Conservation (phyloP, 2,797 vertebrate species). For the Sternarchorhynchus goeldii region DNA sequence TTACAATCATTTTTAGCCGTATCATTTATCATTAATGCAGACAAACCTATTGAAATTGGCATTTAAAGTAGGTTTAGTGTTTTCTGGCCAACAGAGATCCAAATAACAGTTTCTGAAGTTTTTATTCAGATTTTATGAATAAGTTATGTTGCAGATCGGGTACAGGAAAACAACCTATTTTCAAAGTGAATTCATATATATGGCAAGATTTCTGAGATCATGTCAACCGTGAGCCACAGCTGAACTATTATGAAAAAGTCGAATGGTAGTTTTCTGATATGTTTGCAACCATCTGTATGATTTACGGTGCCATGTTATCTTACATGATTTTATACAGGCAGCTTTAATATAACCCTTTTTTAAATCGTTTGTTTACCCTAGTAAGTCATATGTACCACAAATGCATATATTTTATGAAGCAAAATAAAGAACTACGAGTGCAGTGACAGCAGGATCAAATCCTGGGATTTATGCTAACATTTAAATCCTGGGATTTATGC, state of each 20-base stretch:
- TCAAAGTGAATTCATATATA: background rate
- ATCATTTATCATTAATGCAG: background rate
- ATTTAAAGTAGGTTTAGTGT: background rate
- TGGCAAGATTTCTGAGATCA: background rate
- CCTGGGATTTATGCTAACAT: background rate
- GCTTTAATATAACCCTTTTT: background rate
- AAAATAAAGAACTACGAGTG: background rate
- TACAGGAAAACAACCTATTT: background rate
- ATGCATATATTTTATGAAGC: background rate
- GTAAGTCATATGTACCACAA: background rate
- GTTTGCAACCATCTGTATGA: constrained; percentile 11
- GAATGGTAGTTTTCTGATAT: background rate
- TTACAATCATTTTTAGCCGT: background rate
- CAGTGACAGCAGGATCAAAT: background rate
- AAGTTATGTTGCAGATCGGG: background rate
- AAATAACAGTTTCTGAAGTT: background rate
- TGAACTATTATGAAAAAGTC: background rate
- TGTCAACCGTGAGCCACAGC: background rate
- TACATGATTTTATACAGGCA: constrained; percentile 18
- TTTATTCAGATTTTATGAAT: background rate
- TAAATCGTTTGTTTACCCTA: constrained; percentile 26
- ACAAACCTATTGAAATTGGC: background rate
- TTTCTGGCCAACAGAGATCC: background rate
- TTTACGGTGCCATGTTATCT: constrained; percentile 13
- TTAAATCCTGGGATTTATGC: too few species aligned